Conservation (phyloP, 2,113 vertebrate species). For the Gavia stellata region DNA sequence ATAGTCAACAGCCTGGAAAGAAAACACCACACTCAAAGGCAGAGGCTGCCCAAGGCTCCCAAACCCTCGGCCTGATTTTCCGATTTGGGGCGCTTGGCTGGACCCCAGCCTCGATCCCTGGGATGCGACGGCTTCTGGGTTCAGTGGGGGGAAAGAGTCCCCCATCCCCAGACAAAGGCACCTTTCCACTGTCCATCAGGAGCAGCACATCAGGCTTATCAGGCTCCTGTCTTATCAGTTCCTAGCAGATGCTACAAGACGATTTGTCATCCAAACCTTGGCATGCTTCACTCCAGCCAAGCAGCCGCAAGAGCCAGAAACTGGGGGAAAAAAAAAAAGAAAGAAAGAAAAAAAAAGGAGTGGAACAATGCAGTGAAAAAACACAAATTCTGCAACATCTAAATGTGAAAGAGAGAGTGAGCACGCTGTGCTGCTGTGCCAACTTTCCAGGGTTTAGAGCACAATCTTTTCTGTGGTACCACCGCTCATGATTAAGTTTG, state of each 20-base stretch:
- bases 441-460: neutral
- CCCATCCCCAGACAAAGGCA: neutral
- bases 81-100: neutral
- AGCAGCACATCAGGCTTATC: slow-evolving; percentile 4
- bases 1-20: slow-evolving; percentile 59
- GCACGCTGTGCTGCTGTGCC: neutral
- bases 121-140: neutral
- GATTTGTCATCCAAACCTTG: slow-evolving; percentile 18
- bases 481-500: neutral
- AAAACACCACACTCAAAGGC: slow-evolving; percentile 34
- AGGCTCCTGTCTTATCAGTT: slow-evolving; percentile 37
- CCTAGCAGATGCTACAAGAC: slow-evolving; percentile 27
- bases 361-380: neutral
- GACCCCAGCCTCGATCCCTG: neutral
- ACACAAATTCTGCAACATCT: neutral
- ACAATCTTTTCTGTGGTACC: neutral
- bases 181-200: neutral
- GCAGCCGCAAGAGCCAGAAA: neutral
- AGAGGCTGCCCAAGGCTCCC: slow-evolving; percentile 20
- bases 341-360: neutral
- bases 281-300: neutral
- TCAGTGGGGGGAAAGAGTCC: neutral
- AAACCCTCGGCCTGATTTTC: neutral
- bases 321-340: neutral
- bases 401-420: neutral